phyloP scores from a whole-genome alignment of 64 coral and sea anemone genomes.

The Pocillopora damicornis region DNA sequence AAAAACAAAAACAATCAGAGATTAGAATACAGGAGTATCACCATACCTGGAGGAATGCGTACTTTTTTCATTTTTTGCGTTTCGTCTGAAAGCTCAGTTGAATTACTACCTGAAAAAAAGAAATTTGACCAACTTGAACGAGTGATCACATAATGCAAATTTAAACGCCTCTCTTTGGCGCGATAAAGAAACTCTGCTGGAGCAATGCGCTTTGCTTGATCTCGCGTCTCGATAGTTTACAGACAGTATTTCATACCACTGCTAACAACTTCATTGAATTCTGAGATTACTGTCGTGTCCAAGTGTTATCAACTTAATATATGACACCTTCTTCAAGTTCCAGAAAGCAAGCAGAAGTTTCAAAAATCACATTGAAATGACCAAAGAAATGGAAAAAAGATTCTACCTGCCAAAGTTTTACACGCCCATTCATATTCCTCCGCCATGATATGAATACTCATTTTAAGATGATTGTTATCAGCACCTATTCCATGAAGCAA shows the following conservation, averaged over 20 bases:
- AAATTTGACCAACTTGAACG: background rate
- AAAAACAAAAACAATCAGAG: background rate
- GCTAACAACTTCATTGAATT: too few species aligned
- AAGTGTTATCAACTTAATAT: too few species aligned
- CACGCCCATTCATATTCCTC: constrained; percentile 28
- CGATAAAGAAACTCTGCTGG: too few species aligned
- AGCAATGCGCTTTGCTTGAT: too few species aligned
- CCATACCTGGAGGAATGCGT: constrained; percentile 31
- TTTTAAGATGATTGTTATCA: background rate
- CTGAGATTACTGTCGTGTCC: too few species aligned
- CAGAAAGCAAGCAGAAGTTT: background rate
- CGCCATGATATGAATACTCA: constrained; percentile 24
- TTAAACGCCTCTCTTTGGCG: too few species aligned
- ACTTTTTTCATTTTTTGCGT: constrained; percentile 4
- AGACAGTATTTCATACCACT: too few species aligned
- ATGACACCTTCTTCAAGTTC: too few species aligned
- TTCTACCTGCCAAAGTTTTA: constrained; percentile 25
- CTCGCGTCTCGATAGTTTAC: too few species aligned
- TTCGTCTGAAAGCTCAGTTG: background rate
- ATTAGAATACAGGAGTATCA: background rate
- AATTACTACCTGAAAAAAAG: background rate
- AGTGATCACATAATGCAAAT: background rate
- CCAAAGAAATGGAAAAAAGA: background rate
- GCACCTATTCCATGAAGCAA: constrained; percentile 2
- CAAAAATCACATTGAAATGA: background rate